Conservation (phyloP, 2,888 invertebrate species). For the Anoncus sp. region DNA sequence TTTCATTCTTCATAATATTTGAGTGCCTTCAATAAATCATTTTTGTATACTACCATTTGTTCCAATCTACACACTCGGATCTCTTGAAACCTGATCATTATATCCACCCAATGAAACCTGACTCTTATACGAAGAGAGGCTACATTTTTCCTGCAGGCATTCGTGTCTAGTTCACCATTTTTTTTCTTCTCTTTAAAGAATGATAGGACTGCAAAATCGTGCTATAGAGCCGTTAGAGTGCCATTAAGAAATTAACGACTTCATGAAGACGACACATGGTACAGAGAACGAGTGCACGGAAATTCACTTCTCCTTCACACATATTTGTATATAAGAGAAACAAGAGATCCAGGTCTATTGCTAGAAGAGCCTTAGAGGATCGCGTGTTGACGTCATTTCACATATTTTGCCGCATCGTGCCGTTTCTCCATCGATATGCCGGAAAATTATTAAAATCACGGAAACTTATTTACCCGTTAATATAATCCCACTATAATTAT, state of each 20-base stretch:
- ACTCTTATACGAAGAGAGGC: background rate
- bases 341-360: conserved; percentile 19
- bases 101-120: background rate
- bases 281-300: conserved; percentile 59
- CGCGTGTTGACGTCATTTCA: conserved; percentile 35
- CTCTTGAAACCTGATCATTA: background rate
- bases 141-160: background rate
- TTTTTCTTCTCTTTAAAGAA: conserved; percentile 7
- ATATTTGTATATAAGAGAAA: conserved; percentile 23
- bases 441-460: conserved; percentile 38
- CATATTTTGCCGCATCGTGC: conserved; percentile 37
- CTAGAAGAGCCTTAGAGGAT: conserved; percentile 5
- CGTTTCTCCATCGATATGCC: conserved; percentile 12
- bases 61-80: background rate
- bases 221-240: conserved; percentile 20
- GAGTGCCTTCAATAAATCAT: too few relatives aligned
- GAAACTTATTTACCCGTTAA: conserved; percentile 24
- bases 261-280: conserved; percentile 59
- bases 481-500: conserved; percentile 4
- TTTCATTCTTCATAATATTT: too few relatives aligned
- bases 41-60: background rate
- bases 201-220: conserved; percentile 20
- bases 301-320: conserved; percentile 59
- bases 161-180: background rate
- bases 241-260: conserved; percentile 63